Conservation (phyloP, 2,888 invertebrate species). For the Netelia virgata region DNA sequence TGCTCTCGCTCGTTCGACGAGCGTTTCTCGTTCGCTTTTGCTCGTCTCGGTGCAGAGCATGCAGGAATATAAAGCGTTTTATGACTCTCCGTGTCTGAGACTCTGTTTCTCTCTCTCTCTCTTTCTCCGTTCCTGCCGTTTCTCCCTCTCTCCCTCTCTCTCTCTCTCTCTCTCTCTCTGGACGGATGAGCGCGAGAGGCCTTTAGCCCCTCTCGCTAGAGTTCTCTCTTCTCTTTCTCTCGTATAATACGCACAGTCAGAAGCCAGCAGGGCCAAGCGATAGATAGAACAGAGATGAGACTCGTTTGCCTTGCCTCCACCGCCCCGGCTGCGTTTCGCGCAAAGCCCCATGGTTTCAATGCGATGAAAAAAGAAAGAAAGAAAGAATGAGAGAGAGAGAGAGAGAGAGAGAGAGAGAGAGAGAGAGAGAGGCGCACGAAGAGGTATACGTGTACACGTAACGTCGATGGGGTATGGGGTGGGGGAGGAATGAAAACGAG, state of each 20-base stretch:
- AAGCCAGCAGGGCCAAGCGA: constrained; percentile 33
- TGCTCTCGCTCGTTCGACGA: constrained; percentile 44
- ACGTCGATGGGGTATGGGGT: neutral
- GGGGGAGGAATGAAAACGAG: constrained; percentile 23
- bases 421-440: neutral
- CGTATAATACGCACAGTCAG: constrained; percentile 9
- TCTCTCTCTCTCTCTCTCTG: constrained; percentile 23
- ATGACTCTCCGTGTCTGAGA: constrained; percentile 71
- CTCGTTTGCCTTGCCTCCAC: constrained; percentile 54
- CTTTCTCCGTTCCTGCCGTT: neutral
- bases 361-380: constrained; percentile 11
- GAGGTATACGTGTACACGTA: neutral
- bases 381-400: constrained; percentile 22
- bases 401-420: constrained; percentile 29
- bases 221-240: constrained; percentile 36
- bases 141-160: constrained; percentile 5
- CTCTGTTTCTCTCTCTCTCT: constrained; percentile 37
- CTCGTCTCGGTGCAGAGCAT: constrained; percentile 65
- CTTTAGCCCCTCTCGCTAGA: constrained; percentile 56
- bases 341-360: constrained; percentile 36
- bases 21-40: constrained; percentile 53
- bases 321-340: constrained; percentile 20
- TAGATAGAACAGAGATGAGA: constrained; percentile 49
- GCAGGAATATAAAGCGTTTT: constrained; percentile 73
- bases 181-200: constrained; percentile 57